Base-by-base conservation (phyloP, 2,113 vertebrate genomes). In the Microcebus ravelobensis region DNA sequence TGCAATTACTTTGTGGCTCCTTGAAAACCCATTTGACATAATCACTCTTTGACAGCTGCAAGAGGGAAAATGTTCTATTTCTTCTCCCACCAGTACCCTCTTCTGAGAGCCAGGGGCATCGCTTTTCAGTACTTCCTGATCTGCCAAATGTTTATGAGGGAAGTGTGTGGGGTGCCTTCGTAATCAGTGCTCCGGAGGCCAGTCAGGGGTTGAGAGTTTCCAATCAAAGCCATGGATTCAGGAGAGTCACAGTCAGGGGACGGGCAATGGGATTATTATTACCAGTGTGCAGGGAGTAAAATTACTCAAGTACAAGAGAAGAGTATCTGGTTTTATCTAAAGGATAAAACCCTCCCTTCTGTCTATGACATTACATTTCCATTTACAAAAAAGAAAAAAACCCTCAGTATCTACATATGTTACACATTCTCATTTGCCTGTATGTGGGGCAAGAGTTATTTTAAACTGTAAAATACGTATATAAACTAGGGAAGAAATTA, bases 11-110 rank as follows among this genome's bases (percentile, higher is more conserved):
- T n/a, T 87, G 94, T 94, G 97, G 94, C 97, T 98, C 96, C 97
- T 98, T 98, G 96, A 98, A 97, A 98, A 94, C 90, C 94, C 97
- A 96, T 98, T 97, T 97, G 97, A 96, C 96, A 97, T 98, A 98
- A 98, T 97, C 97, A 97, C 94, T 96, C 91, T 85, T 93, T 96
- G 97, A 93, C 97, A 98, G 97, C 97, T 98, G 95, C 95, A 92
- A 96, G 95, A 94, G 96, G 76, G 92, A 97, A 93, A 95, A 95
- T 92, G 95, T 92, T 97, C 96, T 65, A 31, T 95, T 88, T 97
- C 97, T 98, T 97, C 96, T 97, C 97, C 97, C 97, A 95, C 96
- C 96, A 90, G 95, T 94, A 73, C 94, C 87, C 96, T 97, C 96
- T 95, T 74, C 89, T 95, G 95, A 96, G 92, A 97, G 90, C 96